A percentile compares a stretch with the other conserved stretches of the same genome.
These are phyloP conservation scores for Pampusana beccarii DNA, from an alignment of 2,113 vertebrate species.

Conservation along the genomic window DNA sequence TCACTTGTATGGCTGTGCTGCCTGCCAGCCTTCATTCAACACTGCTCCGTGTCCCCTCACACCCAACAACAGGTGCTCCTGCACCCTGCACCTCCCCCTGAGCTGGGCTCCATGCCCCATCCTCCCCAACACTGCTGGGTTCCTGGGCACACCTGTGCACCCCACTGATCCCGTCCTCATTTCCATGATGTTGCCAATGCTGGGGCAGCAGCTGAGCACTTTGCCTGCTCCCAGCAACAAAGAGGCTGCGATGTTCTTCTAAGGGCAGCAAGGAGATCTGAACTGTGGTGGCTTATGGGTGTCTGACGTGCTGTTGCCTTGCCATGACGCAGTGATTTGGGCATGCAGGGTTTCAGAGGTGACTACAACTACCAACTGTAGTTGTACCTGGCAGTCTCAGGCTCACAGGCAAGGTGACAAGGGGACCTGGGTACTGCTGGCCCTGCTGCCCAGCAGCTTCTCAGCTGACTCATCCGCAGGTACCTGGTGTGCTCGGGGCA, in stretches of 20 bases:
- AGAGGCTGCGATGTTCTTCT: not conserved
- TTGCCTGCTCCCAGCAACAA: accelerated
- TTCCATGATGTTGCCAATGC: not conserved
- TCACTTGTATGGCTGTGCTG: too few relatives aligned
- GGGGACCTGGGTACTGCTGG: accelerated
- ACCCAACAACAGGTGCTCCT: not conserved
- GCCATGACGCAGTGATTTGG: not conserved
- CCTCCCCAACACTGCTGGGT: not conserved
- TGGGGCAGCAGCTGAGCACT: not conserved
- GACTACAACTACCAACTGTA: not conserved
- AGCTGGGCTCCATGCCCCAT: not conserved
- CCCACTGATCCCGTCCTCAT: not conserved
- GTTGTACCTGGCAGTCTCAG: not conserved
- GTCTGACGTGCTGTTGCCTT: not conserved
- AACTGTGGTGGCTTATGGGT: not conserved
- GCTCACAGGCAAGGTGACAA: not conserved
- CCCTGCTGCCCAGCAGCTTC: not conserved
- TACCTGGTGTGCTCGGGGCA: conserved; percentile 86
- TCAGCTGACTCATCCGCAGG: conserved; percentile 65
- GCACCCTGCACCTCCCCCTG: not conserved
- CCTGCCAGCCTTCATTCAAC: not conserved
- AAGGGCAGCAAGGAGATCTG: not conserved
- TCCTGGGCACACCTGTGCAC: not conserved
- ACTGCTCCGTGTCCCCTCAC: not conserved
- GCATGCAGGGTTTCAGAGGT: not conserved